These are phyloP conservation scores for Hypsopygia costalis DNA, from an alignment of 2,888 invertebrate species.

Conservation along the genomic window DNA sequence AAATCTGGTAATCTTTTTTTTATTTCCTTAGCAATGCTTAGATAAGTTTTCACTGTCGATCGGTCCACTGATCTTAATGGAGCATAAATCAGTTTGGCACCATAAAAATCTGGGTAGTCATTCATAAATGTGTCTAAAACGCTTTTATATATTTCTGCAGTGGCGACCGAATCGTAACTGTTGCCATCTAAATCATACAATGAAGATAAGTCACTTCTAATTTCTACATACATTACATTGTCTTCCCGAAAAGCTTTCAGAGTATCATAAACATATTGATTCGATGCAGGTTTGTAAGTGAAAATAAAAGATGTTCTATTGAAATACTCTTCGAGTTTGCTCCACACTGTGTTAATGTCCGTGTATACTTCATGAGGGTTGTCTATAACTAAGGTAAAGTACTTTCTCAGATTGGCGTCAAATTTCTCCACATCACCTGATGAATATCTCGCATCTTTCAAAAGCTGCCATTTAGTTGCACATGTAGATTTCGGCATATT, in stretches of 20 bases:
- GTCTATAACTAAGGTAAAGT: constrained; percentile 77
- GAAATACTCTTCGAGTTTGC: constrained; percentile 79
- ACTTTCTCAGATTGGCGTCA: constrained; percentile 70
- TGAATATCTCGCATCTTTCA: constrained; percentile 66
- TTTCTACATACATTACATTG: constrained; percentile 85
- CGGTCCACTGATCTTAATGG: constrained; percentile 73
- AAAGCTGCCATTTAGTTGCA: constrained; percentile 64
- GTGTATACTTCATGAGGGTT: constrained; percentile 65
- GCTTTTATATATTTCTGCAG: constrained; percentile 77
- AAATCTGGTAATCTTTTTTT: constrained; percentile 81
- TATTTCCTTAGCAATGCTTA: constrained; percentile 60
- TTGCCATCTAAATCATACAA: constrained; percentile 85
- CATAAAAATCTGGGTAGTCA: constrained; percentile 83
- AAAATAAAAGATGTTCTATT: constrained; percentile 70
- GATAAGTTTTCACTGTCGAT: constrained; percentile 62
- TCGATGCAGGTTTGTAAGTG: constrained; percentile 83
- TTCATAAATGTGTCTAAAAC: constrained; percentile 77
- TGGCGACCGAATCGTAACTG: constrained; percentile 69
- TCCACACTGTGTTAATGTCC: constrained; percentile 82
- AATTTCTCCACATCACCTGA: constrained; percentile 71
- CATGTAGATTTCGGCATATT: constrained; percentile 36
- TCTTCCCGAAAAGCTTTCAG: constrained; percentile 83
- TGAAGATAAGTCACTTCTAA: constrained; percentile 82
- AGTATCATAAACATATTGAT: constrained; percentile 83
- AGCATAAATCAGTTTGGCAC: constrained; percentile 85